A percentile compares a stretch with the other conserved stretches of the same genome.
Conservation (phyloP, 2,113 vertebrate species). For the Osmerus mordax region DNA sequence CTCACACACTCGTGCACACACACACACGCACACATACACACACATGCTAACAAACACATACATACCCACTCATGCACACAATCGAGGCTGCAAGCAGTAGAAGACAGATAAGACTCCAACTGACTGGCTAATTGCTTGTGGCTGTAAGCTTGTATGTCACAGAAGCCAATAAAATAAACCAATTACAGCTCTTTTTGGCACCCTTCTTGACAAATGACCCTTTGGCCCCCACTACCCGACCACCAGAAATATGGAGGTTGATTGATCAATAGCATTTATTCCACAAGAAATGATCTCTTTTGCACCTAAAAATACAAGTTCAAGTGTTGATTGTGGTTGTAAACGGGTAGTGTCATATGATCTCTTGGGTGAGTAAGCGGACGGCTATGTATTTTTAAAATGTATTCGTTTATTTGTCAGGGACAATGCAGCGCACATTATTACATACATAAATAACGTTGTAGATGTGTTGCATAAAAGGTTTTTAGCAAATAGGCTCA, state of each 20-base stretch:
- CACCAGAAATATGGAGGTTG: conserved; percentile 13
- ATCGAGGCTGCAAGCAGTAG: conserved; percentile 25
- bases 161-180: conserved; percentile 64
- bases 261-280: conserved; percentile 41
- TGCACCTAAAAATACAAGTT: neutral
- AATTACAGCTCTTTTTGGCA: conserved; percentile 54
- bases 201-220: neutral
- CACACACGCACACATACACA: conserved; percentile 11
- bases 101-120: conserved; percentile 40
- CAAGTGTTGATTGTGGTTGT: neutral
- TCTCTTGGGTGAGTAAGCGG: neutral
- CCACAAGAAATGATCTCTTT: conserved; percentile 32
- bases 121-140: conserved; percentile 63
- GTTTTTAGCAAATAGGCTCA: no score
- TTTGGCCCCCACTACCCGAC: conserved; percentile 11
- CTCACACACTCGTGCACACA: conserved; percentile 12
- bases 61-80: conserved; percentile 17
- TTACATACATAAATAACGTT: no score
- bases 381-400: neutral
- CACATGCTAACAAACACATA: conserved; percentile 14
- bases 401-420: no score
- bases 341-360: neutral
- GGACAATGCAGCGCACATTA: no score
- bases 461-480: no score
- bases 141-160: conserved; percentile 34